Conservation (phyloP, 1,140 invertebrate species). For the Periplaneta americana region DNA sequence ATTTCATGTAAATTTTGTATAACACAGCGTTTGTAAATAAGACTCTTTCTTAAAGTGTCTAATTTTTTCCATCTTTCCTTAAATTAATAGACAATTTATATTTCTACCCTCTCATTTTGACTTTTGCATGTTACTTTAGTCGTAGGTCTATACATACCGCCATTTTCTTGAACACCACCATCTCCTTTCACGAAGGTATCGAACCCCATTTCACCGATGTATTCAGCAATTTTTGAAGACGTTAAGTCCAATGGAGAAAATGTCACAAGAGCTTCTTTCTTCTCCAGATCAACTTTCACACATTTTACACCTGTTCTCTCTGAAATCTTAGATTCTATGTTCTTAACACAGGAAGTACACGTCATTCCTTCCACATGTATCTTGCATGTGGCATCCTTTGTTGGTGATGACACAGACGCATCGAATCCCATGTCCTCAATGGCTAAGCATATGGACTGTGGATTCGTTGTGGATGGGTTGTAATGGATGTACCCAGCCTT, state of each 20-base stretch:
- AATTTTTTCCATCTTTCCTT: too few species aligned
- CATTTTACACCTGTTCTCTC: slow-evolving; percentile 48
- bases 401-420: slow-evolving; percentile 35
- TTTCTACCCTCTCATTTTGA: too few species aligned
- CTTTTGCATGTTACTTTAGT: too few species aligned
- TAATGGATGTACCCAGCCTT: slow-evolving; percentile 61
- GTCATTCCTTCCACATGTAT: slow-evolving; percentile 74
- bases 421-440: slow-evolving; percentile 82
- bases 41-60: too few species aligned
- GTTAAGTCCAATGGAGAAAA: slow-evolving; percentile 42
- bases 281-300: slow-evolving; percentile 17
- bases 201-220: slow-evolving; percentile 68
- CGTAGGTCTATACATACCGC: neutral
- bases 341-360: slow-evolving; percentile 74
- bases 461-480: slow-evolving; percentile 47
- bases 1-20: too few species aligned
- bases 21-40: too few species aligned
- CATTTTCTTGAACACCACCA: neutral
- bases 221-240: slow-evolving; percentile 49
- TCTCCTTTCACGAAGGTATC: slow-evolving; percentile 47
- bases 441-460: slow-evolving; percentile 50
- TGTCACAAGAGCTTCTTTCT: slow-evolving; percentile 51
- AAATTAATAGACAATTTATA: too few species aligned
- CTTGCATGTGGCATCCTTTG: neutral
- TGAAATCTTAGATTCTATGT: slow-evolving; percentile 58